Conservation (phyloP, 2,797 vertebrate genomes). For the Acrossocheilus fasciatus region DNA sequence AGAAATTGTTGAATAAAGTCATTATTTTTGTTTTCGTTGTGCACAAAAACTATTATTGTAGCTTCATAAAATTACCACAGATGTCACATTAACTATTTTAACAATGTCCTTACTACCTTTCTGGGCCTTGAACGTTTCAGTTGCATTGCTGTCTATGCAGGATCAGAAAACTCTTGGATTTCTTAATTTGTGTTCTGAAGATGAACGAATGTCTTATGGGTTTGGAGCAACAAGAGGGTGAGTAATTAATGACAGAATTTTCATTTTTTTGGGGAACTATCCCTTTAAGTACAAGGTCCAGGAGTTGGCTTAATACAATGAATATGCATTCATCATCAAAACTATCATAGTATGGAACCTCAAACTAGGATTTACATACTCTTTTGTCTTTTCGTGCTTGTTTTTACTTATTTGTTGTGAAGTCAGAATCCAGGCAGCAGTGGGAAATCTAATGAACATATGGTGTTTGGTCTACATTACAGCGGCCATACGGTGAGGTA, state of each 20-base stretch:
- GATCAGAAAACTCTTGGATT: not conserved
- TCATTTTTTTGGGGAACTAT: not conserved
- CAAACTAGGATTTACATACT: not conserved
- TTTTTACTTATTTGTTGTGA: slow-evolving; percentile 54
- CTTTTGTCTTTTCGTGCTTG: slow-evolving; percentile 2
- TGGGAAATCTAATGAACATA: slow-evolving; percentile 57
- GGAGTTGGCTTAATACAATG: not conserved
- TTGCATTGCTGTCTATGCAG: not conserved
- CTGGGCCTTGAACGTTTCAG: not conserved
- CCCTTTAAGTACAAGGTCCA: not conserved
- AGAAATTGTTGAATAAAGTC: too few relatives aligned
- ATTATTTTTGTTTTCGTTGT: too few relatives aligned
- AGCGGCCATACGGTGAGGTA: slow-evolving; percentile 45
- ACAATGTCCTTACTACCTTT: not conserved
- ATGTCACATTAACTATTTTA: not conserved
- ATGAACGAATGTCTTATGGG: not conserved
- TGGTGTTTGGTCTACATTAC: slow-evolving; percentile 59
- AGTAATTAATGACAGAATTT: not conserved
- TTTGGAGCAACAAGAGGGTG: not conserved
- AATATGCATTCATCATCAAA: not conserved
- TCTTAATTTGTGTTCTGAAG: not conserved
- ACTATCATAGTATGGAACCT: not conserved
- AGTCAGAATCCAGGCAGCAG: slow-evolving; percentile 30
- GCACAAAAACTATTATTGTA: too few relatives aligned
- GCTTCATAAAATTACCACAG: not conserved